A percentile compares a stretch with the other conserved stretches of the same genome.
Conservation (phyloP, 2,888 invertebrate species). For the Pterobdella sp. region DNA sequence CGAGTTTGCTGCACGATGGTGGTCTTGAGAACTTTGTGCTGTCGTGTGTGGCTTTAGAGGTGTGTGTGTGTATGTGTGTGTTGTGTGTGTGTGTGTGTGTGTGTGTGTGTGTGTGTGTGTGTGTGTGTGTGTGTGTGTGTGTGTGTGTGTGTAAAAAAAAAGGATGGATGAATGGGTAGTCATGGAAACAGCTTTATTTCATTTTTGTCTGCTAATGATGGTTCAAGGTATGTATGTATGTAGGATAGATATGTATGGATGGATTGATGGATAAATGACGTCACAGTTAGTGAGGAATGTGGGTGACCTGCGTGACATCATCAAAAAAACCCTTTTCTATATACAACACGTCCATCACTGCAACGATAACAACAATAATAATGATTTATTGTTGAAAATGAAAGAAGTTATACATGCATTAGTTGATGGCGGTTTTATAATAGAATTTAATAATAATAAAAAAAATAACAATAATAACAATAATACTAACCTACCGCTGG, state of each 20-base stretch:
- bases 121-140: no score
- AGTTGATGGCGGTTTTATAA: background rate
- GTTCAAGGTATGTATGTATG: background rate
- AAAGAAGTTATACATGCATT: background rate
- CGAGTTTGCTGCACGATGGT: conserved; percentile 61
- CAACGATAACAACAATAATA: background rate
- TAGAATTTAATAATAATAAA: background rate
- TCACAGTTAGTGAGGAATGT: conserved; percentile 21
- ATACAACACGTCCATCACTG: background rate
- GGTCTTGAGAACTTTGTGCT: conserved; percentile 45
- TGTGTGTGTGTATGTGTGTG: no score
- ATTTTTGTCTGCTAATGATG: background rate
- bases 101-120: no score
- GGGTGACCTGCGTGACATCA: conserved; percentile 12
- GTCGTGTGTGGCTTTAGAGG: conserved; percentile 48
- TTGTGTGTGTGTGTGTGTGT: no score
- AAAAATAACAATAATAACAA: background rate
- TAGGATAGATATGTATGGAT: background rate
- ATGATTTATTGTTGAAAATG: background rate
- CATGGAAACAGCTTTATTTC: no score
- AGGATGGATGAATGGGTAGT: no score
- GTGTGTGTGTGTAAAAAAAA: no score
- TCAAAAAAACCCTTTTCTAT: conserved; percentile 34
- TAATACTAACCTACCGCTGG: conserved; percentile 56
- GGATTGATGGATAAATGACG: background rate